Conservation (phyloP, 2,888 invertebrate species). For the Aleiodes testaceus region DNA sequence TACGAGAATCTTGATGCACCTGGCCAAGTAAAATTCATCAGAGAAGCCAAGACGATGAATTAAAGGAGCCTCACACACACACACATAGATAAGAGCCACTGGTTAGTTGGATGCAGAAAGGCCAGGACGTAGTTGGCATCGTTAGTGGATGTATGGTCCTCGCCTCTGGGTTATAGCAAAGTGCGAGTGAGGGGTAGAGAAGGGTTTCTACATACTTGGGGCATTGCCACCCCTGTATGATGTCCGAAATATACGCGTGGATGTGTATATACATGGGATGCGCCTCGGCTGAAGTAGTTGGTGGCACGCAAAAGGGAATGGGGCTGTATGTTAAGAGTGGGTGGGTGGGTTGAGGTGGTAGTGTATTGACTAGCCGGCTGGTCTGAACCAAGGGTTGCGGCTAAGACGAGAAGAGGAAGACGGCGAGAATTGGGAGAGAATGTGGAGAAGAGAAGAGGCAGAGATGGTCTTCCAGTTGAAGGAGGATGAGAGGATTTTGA, state of each 20-base stretch:
- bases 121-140: slow-evolving; percentile 30
- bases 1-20: not conserved
- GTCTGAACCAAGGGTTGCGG: slow-evolving; percentile 70
- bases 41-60: slow-evolving; percentile 16
- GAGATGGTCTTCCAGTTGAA: slow-evolving; percentile 35
- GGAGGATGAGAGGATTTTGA: slow-evolving; percentile 41
- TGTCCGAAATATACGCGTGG: slow-evolving; percentile 40
- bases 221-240: slow-evolving; percentile 27
- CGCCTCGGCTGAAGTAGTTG: slow-evolving; percentile 34
- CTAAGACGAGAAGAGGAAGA: slow-evolving; percentile 65
- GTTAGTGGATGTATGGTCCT: slow-evolving; percentile 30
- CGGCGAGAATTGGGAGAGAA: slow-evolving; percentile 38
- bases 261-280: slow-evolving; percentile 35
- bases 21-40: slow-evolving; percentile 13
- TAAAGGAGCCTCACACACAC: slow-evolving; percentile 18
- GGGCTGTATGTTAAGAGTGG: slow-evolving; percentile 43
- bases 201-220: slow-evolving; percentile 23
- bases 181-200: slow-evolving; percentile 8
- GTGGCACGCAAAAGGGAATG: slow-evolving; percentile 34
- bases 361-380: slow-evolving; percentile 72
- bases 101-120: slow-evolving; percentile 23
- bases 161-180: slow-evolving; percentile 24
- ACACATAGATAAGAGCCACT: not conserved
- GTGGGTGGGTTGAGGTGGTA: slow-evolving; percentile 63
- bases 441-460: slow-evolving; percentile 1